phyloP scores from a whole-genome alignment of 2,888 invertebrate genomes.

The Camponotus fellah region DNA sequence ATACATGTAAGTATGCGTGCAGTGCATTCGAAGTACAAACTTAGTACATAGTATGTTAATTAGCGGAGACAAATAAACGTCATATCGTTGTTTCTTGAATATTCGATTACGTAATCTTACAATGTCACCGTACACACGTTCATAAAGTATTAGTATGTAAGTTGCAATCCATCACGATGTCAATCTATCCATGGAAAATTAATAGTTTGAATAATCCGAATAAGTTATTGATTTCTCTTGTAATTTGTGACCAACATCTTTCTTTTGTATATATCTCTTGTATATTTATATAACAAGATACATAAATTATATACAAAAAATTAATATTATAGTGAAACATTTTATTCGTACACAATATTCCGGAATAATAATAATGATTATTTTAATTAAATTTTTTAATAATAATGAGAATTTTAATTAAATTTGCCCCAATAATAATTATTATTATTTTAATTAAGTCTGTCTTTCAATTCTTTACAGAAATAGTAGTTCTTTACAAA shows the following conservation, averaged over 20 bases:
- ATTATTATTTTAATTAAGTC: not conserved
- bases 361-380: not conserved
- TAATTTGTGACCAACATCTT: not conserved
- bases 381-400: not conserved
- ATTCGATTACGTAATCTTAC: slow-evolving; percentile 18
- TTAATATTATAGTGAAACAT: not conserved
- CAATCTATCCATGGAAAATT: slow-evolving; percentile 10
- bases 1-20: not conserved
- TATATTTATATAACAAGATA: not conserved
- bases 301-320: no score
- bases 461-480: not conserved
- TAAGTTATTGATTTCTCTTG: not conserved
- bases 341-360: not conserved
- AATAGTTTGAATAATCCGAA: not conserved
- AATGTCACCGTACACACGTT: not conserved
- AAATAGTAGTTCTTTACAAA: no score
- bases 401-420: slow-evolving; percentile 1
- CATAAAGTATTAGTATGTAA: not conserved
- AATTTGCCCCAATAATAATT: not conserved
- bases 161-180: slow-evolving; percentile 1
- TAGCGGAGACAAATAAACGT: not conserved
- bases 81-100: slow-evolving; percentile 21
- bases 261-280: not conserved
- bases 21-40: not conserved
- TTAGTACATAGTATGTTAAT: slow-evolving; percentile 18